Evolutionary conservation across 2,888 invertebrate genomes (phyloP).

Genomic region (Anagyrus pseudococci): DNA sequence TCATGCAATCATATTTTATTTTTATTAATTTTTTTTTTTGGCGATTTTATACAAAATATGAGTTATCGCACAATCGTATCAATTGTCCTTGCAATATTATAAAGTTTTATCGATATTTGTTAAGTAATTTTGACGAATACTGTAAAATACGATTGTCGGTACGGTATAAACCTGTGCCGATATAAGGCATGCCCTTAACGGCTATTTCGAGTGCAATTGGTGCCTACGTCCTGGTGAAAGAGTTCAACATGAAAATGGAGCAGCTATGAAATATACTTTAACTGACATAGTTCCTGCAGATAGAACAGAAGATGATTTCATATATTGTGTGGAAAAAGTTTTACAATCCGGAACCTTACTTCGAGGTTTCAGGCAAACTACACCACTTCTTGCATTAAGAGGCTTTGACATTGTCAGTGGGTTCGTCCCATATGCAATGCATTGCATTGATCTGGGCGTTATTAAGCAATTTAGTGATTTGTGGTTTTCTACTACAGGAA

Average conservation of each 20-base stretch:
- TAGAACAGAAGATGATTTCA: neutral
- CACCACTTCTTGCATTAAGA: neutral
- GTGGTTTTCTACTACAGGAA: neutral
- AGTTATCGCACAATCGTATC: too few relatives aligned
- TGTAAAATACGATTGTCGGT: too few relatives aligned
- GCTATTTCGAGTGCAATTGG: neutral
- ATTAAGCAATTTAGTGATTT: neutral
- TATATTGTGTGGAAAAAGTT: neutral
- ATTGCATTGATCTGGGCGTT: neutral
- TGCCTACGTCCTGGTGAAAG: neutral
- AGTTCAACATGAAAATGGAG: neutral
- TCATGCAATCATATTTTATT: too few relatives aligned
- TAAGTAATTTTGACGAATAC: too few relatives aligned
- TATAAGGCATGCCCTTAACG: too few relatives aligned
- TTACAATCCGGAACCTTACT: neutral
- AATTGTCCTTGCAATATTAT: too few relatives aligned
- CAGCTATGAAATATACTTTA: neutral
- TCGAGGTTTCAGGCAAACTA: neutral
- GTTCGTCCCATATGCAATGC: conserved; percentile 9
- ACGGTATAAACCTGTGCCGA: too few relatives aligned
- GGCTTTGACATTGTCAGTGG: neutral
- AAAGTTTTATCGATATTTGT: too few relatives aligned
- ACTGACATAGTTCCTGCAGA: neutral
- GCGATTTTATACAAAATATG: too few relatives aligned
- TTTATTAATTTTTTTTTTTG: too few relatives aligned